Evolutionary conservation across 2,113 vertebrate genomes (phyloP), one percentile per base, ranked within the genome.

Genomic region (Gymnarchus niloticus): DNA sequence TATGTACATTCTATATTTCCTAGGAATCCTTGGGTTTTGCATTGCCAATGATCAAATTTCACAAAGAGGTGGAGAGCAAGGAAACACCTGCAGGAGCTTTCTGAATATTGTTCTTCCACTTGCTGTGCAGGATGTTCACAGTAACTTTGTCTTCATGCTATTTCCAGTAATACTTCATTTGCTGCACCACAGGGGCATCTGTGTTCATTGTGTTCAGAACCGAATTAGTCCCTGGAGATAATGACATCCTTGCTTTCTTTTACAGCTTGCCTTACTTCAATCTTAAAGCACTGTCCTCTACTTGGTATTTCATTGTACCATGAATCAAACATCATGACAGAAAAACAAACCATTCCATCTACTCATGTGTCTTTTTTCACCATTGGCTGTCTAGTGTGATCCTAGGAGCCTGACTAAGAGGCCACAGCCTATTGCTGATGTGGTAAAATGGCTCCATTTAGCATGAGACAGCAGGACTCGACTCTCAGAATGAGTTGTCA

Each of bases 201-300:
- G 6, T 73, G 14, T 73, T 73, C 65, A 73, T 73, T 73, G 65
- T 41, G 65, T 33, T 21, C 65, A 41, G 65, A 73, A 73, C 41
- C 77, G n/a, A 44, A 81, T 81, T 81, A 81, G 8, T 81, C 48
- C 46, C n/a, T 81, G 44, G 77, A 48, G 77, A 81, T 81, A 81
- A 81, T 81, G 48, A 51, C 0, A 9, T 3, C 9, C n/a, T 25
- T 49, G 44, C 76, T 4, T 73, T 73, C 14, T 0, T 33, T 81
- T 46, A 81, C 44, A 28, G 77, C 23, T 51, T 51, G 12, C n/a
- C n/a, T 2, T 14, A 25, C 41, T 81, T 73, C 65, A 19, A 37
- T 73, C n/a, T 44, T 21, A 81, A 81, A 81, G 44, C 21, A 48
- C 41, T 44, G 17, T 46, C 76, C 41, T 48, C 77, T n/a, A 80